Evolutionary conservation across 2,113 vertebrate species (phyloP).

Genomic region (Onychorhynchus coronatus): DNA sequence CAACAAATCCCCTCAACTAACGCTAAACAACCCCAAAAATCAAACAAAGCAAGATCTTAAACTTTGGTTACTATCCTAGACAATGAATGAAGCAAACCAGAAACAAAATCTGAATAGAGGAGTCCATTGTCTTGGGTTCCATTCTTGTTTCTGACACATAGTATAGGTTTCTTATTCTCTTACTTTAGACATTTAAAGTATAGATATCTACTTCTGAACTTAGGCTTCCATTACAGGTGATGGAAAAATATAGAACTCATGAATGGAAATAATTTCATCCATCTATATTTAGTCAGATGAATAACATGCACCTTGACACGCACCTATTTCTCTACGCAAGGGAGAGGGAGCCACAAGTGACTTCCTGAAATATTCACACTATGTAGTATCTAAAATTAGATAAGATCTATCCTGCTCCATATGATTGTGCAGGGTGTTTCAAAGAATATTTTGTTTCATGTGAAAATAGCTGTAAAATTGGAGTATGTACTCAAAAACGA

Average conservation of each 20-base stretch:
- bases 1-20: neutral
- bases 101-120: neutral
- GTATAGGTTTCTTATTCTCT: neutral
- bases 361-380: neutral
- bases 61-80: neutral
- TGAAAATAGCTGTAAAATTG: neutral
- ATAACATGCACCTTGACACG: neutral
- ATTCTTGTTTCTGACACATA: neutral
- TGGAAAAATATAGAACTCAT: rapidly evolving
- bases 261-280: neutral
- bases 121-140: neutral
- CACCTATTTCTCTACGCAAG: neutral
- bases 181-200: neutral
- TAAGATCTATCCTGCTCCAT: neutral
- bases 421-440: neutral
- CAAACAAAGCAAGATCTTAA: neutral
- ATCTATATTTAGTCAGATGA: neutral
- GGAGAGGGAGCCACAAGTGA: rapidly evolving
- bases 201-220: neutral
- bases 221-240: neutral
- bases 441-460: neutral
- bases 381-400: neutral
- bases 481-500: neutral
- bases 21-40: neutral
- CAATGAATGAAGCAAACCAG: neutral